These are phyloP conservation scores for Podargus strigoides DNA, from an alignment of 2,797 vertebrate species.

Conservation along the genomic window DNA sequence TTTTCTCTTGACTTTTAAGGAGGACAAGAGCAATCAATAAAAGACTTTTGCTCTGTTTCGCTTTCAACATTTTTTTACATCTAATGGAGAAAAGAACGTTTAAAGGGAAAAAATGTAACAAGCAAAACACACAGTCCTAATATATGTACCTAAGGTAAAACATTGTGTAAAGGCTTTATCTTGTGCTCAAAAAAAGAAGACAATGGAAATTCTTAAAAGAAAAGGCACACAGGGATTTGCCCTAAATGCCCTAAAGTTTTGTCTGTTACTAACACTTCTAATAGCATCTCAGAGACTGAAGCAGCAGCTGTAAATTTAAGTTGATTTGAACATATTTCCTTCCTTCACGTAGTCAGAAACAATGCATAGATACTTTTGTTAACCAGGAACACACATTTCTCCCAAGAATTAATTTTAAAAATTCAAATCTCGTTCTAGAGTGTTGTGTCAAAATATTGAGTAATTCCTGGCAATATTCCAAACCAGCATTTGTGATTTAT, in stretches of 20 bases:
- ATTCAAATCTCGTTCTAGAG: not conserved
- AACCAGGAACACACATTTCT: not conserved
- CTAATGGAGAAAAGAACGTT: not conserved
- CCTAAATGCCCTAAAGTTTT: not conserved
- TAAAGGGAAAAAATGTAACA: not conserved
- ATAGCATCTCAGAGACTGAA: not conserved
- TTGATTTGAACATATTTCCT: not conserved
- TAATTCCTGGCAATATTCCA: slow-evolving; percentile 1
- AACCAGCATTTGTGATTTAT: not conserved
- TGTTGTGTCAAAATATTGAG: not conserved
- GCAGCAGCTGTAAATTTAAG: not conserved
- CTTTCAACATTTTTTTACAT: not conserved
- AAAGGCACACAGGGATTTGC: not conserved
- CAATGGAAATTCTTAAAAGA: not conserved
- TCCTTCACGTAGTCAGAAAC: not conserved
- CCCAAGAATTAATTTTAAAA: not conserved
- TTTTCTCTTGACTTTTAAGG: slow-evolving; percentile 5
- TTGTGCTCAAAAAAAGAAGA: not conserved
- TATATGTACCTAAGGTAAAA: not conserved
- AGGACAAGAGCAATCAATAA: not conserved
- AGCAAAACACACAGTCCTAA: not conserved
- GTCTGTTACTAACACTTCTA: not conserved
- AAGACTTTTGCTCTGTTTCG: not conserved
- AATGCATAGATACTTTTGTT: not conserved
- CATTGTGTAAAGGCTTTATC: not conserved